A percentile compares a stretch with the other conserved stretches of the same genome.
These are phyloP conservation scores for Entomobrya multifasciata DNA, from an alignment of 2,888 invertebrate species.

Conservation along the genomic window DNA sequence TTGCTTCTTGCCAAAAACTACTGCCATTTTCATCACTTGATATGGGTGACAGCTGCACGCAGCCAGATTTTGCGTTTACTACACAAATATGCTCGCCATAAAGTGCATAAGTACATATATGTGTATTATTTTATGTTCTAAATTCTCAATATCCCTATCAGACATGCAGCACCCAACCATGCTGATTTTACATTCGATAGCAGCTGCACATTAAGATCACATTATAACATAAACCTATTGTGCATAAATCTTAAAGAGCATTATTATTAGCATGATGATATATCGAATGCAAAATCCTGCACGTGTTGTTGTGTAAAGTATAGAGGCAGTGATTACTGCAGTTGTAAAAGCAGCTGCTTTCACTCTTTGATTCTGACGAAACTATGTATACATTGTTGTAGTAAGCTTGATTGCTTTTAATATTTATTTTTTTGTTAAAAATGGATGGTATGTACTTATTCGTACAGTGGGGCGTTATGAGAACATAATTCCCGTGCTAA, in stretches of 20 bases:
- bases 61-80: slow-evolving; percentile 45
- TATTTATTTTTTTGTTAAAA: not conserved
- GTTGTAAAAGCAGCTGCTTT: slow-evolving; percentile 8
- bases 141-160: too few relatives aligned
- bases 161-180: too few relatives aligned
- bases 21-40: slow-evolving; percentile 70
- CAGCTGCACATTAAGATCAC: slow-evolving; percentile 76
- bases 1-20: slow-evolving; percentile 40
- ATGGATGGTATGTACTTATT: not conserved
- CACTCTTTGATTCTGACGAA: not conserved
- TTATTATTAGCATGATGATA: slow-evolving; percentile 20
- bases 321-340: slow-evolving; percentile 9
- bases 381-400: not conserved
- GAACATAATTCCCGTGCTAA: not conserved
- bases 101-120: not conserved
- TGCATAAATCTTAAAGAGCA: slow-evolving; percentile 56
- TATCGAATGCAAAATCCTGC: slow-evolving; percentile 13
- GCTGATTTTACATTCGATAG: slow-evolving; percentile 30
- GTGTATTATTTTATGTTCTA: too few relatives aligned
- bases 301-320: slow-evolving; percentile 15
- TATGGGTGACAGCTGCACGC: slow-evolving; percentile 73
- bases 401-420: too few relatives aligned
- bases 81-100: not conserved
- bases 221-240: slow-evolving; percentile 67
- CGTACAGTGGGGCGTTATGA: not conserved